A percentile compares a stretch with the other conserved stretches of the same genome.
phyloP scores from a whole-genome alignment of 2,888 invertebrate species.

The Suillia variegata region DNA sequence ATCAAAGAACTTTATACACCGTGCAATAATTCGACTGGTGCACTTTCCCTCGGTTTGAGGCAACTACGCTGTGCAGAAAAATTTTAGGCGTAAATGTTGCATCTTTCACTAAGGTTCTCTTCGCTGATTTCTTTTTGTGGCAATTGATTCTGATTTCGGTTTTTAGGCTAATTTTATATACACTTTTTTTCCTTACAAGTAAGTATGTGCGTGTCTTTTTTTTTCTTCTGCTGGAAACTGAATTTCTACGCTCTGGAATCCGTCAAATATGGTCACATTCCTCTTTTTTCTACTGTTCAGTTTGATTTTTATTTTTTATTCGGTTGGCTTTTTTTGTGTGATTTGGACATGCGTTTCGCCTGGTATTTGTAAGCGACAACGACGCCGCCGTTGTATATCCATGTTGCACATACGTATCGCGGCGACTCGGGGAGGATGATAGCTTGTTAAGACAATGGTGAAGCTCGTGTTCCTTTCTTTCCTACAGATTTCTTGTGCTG shows the following conservation, averaged over 20 bases:
- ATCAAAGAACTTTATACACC: no score
- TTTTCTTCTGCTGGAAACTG: no score
- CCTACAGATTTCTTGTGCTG: not conserved
- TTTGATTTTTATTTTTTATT: not conserved
- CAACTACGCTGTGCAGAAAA: no score
- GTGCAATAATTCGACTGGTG: no score
- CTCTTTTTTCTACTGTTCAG: not conserved
- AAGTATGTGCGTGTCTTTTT: not conserved
- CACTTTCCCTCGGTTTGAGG: not conserved
- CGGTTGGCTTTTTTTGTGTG: not conserved
- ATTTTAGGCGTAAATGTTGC: conserved; percentile 52
- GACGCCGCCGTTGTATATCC: not conserved
- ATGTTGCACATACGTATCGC: not conserved
- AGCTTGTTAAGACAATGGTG: not conserved
- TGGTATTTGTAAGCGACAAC: no score
- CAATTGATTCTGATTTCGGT: not conserved
- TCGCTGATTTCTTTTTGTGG: not conserved
- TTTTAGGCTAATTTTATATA: conserved; percentile 3
- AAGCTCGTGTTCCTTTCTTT: not conserved
- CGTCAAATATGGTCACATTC: not conserved
- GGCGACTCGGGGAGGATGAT: no score
- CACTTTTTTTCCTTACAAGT: not conserved
- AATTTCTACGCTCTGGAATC: not conserved
- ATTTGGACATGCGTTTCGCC: not conserved
- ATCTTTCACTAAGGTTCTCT: conserved; percentile 30